phyloP scores from a whole-genome alignment of 2,888 invertebrate genomes.

The Zygaena filipendulae region DNA sequence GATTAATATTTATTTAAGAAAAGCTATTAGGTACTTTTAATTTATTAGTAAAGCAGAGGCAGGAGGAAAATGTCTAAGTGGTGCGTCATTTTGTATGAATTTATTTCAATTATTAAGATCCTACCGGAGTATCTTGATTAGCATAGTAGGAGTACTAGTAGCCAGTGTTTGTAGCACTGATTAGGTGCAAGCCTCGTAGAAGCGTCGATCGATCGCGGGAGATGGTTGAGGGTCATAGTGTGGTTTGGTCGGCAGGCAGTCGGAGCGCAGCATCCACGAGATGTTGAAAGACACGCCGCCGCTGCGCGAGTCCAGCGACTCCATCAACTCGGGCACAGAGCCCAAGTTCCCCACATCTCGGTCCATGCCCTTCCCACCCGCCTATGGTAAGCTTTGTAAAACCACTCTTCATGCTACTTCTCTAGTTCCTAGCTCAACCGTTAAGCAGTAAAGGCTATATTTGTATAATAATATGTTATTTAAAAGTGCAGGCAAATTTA shows the following conservation, averaged over 20 bases:
- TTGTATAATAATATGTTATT: too few species aligned
- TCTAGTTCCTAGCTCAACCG: background rate
- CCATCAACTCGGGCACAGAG: conserved; percentile 80
- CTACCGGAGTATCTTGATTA: too few species aligned
- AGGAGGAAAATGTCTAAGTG: conserved; percentile 52
- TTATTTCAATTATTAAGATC: too few species aligned
- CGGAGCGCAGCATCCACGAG: conserved; percentile 83
- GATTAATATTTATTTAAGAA: too few species aligned
- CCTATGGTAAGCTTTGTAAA: conserved; percentile 72
- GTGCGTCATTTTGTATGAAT: conserved; percentile 28
- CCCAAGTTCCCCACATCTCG: conserved; percentile 73
- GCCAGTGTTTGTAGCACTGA: too few species aligned
- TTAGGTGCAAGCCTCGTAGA: too few species aligned
- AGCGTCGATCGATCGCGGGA: too few species aligned
- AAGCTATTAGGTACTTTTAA: too few species aligned
- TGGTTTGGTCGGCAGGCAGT: conserved; percentile 44
- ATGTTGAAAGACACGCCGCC: conserved; percentile 87
- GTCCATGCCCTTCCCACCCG: conserved; percentile 77
- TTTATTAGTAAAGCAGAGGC: too few species aligned
- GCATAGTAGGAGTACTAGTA: too few species aligned
- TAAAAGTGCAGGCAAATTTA: too few species aligned
- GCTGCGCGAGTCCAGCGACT: conserved; percentile 78
- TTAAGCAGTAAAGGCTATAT: background rate
- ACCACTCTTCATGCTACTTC: background rate
- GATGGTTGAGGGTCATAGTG: too few species aligned